Evolutionary conservation across 2,797 vertebrate genomes (phyloP), one percentile per base, ranked within the genome.

Genomic region (Pipistrellus nathusii): DNA sequence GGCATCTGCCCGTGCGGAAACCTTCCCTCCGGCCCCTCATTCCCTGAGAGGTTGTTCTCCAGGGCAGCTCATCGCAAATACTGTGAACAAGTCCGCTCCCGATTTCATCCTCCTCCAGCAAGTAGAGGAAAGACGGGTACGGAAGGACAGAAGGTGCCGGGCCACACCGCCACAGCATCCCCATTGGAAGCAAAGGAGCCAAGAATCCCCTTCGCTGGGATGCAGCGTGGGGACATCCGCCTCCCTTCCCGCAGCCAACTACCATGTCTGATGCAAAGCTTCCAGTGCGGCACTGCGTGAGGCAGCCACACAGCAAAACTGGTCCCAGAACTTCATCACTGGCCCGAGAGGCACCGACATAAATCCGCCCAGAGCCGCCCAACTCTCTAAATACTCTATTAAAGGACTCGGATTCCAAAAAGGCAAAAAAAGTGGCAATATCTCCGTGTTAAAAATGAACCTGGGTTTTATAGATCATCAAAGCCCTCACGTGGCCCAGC

Each of bases 231-330:
- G 93, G 95, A 90, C 82, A 81, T 75, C 72, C 83, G 51, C 30
- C 51, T 90, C 84, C 93, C 96, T 97, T 95, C 89, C 96, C 69
- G 27, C 41, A 51, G 90, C 77, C 97, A 94, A 96, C 80, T n/a
- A 88, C 46, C 69, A 89, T 85, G 73, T 93, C n/a, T 69, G 66
- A 91, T 15, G 85, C 32, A 57, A 94, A 2, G 68, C 77, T 96
- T 95, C 94, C 66, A 5, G 93, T 4, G 6, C 51, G 73, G 64
- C 51, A 44, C 90, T 84, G 71, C 46, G 0, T 0, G 0, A 88
- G 44, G 32, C 51, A 25, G 76, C 51, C n/a, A 3, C 8, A 8
- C 17, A 73, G 85, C 89, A 89, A 85, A 87, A 83, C 0, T 35
- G 75, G 94, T 75, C 87, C 93, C 78, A 30, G 80, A 88, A 94